Base-by-base conservation (phyloP, 2,113 vertebrate species). In the Peromyscus leucopus region DNA sequence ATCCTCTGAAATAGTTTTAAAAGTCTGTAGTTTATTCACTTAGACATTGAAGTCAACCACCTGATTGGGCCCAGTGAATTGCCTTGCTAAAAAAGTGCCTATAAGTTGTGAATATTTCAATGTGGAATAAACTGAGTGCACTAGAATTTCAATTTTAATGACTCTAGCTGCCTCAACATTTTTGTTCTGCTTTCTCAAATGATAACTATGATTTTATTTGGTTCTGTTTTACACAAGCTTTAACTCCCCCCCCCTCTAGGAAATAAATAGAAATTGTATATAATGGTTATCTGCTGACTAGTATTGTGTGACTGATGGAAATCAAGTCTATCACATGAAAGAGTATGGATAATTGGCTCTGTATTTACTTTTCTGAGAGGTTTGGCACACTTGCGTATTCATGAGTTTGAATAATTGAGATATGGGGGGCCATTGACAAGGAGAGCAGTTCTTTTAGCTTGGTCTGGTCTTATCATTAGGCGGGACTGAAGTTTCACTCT, bases 401-500 rank as follows among this genome's bases (percentile, higher is more conserved):
- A 46, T 80, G n/a, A 94, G 17, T 78, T 94, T 75, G 82, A 63
- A n/a, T 36, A 26, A 74, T 92, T 92, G 51, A 59, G 17, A 46
- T 22, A 65, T 76, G 11, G 46, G 2, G 42, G 5, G 7, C 19
- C 5, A 2, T 17, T 71, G 5, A 15, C 36, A 95, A 90, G 7
- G 9, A 90, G 69, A 90, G 31, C 2, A 26, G 13, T 42, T 51
- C 4, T 72, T 61, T 71, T 7, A 89, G 9, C 5, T 82, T 17
- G 72, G 7, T 17, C 21, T 75, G n/a, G n/a, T 12, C 55, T 93
- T 82, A 26, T 39, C n/a, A 87, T 72, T 85, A 51, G 11, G 39
- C 28, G 33, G 74, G 17, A 21, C 15, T 42, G 1, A 87, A 24
- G 1, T 3, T 78, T 33, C 7, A 26, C 12, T 89, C 26, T 59